A percentile compares a stretch with the other conserved stretches of the same genome.
Evolutionary conservation across 2,888 invertebrate genomes (phyloP).

Genomic region (Campoletis raptor): DNA sequence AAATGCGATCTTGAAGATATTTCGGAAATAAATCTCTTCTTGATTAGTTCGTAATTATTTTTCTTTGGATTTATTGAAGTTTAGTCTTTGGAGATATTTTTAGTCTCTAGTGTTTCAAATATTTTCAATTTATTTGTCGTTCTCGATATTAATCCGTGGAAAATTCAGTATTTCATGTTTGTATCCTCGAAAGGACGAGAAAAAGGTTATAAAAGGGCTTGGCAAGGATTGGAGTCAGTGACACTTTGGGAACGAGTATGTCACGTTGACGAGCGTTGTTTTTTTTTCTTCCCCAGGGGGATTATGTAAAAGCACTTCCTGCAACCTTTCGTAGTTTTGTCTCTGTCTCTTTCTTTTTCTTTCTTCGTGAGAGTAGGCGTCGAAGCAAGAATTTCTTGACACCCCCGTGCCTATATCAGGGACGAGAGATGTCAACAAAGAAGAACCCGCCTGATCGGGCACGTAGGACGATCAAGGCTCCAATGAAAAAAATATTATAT

Average conservation of each 20-base stretch:
- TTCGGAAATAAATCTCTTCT: background rate
- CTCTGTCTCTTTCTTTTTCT: background rate
- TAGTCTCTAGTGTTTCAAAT: background rate
- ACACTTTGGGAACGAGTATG: conserved; percentile 37
- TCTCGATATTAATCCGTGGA: background rate
- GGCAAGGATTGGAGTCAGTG: conserved; percentile 35
- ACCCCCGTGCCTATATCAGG: conserved; percentile 47
- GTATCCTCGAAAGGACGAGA: conserved; percentile 23
- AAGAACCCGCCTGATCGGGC: conserved; percentile 46
- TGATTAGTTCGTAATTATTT: background rate
- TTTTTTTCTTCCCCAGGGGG: conserved; percentile 46
- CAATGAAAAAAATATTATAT: background rate
- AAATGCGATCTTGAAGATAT: background rate
- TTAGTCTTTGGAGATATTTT: background rate
- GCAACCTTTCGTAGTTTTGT: conserved; percentile 74
- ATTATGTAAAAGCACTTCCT: conserved; percentile 77
- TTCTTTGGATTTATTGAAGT: background rate
- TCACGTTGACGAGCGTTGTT: conserved; percentile 29
- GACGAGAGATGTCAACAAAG: conserved; percentile 31
- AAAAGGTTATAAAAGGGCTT: conserved; percentile 2
- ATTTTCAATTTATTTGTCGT: background rate
- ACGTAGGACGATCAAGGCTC: conserved; percentile 34
- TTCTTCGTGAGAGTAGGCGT: conserved; percentile 57
- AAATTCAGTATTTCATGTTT: conserved; percentile 16
- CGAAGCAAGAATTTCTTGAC: conserved; percentile 48